Evolutionary conservation across 2,888 invertebrate genomes (phyloP).

Genomic region (Meliscaeva auricollis): DNA sequence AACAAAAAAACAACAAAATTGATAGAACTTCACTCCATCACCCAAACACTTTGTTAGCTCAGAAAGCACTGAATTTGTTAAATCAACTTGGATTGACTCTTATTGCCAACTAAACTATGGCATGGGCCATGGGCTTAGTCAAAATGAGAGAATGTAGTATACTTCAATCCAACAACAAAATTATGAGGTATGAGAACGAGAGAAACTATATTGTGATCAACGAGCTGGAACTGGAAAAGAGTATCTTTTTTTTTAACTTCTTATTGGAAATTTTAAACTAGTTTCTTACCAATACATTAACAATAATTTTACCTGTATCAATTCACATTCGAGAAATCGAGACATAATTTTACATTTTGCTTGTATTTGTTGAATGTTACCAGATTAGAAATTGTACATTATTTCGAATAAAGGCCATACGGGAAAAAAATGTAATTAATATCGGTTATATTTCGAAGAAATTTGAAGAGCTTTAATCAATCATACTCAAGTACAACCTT

Average conservation of each 20-base stretch:
- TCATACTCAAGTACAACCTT: too few species aligned
- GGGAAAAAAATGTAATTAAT: too few species aligned
- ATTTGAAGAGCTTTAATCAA: too few species aligned
- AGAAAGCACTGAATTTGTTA: slow-evolving; percentile 65
- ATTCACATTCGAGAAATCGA: neutral
- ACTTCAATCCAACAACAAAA: neutral
- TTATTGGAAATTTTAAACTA: slow-evolving; percentile 69
- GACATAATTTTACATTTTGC: neutral
- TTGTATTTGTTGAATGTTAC: slow-evolving; percentile 11
- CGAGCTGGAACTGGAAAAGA: slow-evolving; percentile 70
- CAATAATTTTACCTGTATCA: neutral
- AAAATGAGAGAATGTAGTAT: slow-evolving; percentile 23
- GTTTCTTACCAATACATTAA: slow-evolving; percentile 38
- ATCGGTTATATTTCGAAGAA: too few species aligned
- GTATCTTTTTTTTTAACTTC: slow-evolving; percentile 40
- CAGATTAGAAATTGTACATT: neutral
- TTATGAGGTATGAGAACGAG: slow-evolving; percentile 22
- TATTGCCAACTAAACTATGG: neutral
- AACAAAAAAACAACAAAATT: neutral
- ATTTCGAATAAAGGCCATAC: too few species aligned
- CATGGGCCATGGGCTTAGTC: neutral
- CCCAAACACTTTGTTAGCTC: slow-evolving; percentile 62
- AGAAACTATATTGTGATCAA: slow-evolving; percentile 52
- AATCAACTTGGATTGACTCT: slow-evolving; percentile 25
- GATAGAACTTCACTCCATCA: slow-evolving; percentile 45